Evolutionary conservation across 1,140 invertebrate genomes (phyloP).

Genomic region (Drosophila tropicalis): DNA sequence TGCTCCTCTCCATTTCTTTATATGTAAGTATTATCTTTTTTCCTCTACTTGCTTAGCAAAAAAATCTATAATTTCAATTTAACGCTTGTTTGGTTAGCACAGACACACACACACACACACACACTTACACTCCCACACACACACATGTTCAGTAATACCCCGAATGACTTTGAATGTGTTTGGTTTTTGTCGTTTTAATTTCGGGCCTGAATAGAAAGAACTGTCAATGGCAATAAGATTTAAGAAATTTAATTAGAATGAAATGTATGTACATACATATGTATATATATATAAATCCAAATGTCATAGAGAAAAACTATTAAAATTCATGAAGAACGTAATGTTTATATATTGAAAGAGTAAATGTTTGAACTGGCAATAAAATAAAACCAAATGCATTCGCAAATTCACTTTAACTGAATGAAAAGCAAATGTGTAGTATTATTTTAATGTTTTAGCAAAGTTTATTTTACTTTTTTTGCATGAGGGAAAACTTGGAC

Average conservation of each 20-base stretch:
- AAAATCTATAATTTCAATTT: conserved; percentile 82
- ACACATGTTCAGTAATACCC: conserved; percentile 32
- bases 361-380: conserved; percentile 16
- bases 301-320: conserved; percentile 1
- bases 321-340: conserved; percentile 5
- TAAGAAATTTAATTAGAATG: conserved; percentile 34
- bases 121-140: background rate
- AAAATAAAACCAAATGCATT: conserved; percentile 46
- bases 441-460: background rate
- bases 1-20: conserved; percentile 29
- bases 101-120: conserved; percentile 34
- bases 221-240: conserved; percentile 33
- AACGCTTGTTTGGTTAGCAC: conserved; percentile 74
- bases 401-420: background rate
- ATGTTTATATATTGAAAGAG: background rate
- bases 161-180: conserved; percentile 54
- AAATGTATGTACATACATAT: background rate
- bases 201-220: conserved; percentile 30
- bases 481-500: too few species aligned
- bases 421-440: background rate
- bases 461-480: background rate
- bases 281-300: background rate
- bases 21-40: conserved; percentile 18
- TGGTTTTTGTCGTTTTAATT: conserved; percentile 67
- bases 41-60: conserved; percentile 20